Conservation (phyloP, 2,888 invertebrate species). For the Catonia carolina region DNA sequence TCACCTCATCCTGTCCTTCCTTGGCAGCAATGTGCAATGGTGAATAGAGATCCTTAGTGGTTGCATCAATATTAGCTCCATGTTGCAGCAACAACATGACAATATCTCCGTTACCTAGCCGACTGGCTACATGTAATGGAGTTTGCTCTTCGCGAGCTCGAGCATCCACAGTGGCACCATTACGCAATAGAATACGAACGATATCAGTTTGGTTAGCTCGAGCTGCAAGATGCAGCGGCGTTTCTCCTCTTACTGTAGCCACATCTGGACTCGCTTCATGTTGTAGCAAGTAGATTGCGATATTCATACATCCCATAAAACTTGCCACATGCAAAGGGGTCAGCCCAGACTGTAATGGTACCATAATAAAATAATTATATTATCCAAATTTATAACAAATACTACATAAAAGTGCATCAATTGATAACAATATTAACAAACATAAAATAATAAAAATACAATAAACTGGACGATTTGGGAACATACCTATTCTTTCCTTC, state of each 20-base stretch:
- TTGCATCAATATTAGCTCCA: slow-evolving; percentile 80
- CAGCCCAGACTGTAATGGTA: slow-evolving; percentile 61
- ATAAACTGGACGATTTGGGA: too few species aligned
- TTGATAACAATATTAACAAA: neutral
- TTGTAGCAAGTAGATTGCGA: slow-evolving; percentile 90
- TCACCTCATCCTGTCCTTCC: slow-evolving; percentile 80
- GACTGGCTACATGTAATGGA: slow-evolving; percentile 90
- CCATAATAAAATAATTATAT: neutral
- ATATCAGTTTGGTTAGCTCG: slow-evolving; percentile 97
- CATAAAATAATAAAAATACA: too few species aligned
- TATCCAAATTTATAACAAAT: neutral
- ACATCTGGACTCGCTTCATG: slow-evolving; percentile 91
- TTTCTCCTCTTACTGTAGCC: slow-evolving; percentile 93
- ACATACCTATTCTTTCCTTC: too few species aligned
- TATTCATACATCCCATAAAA: slow-evolving; percentile 99
- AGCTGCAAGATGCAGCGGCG: slow-evolving; percentile 92
- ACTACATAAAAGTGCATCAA: neutral
- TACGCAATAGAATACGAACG: slow-evolving; percentile 87
- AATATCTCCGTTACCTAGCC: slow-evolving; percentile 93
- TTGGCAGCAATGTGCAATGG: slow-evolving; percentile 96
- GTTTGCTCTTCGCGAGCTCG: slow-evolving; percentile 68
- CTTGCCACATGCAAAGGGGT: slow-evolving; percentile 96
- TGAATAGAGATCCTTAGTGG: slow-evolving; percentile 92
- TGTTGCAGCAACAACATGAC: slow-evolving; percentile 90
- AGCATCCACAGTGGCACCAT: slow-evolving; percentile 79